Base-by-base conservation (phyloP, 2,797 vertebrate genomes). In the Sebastiscus tertius region DNA sequence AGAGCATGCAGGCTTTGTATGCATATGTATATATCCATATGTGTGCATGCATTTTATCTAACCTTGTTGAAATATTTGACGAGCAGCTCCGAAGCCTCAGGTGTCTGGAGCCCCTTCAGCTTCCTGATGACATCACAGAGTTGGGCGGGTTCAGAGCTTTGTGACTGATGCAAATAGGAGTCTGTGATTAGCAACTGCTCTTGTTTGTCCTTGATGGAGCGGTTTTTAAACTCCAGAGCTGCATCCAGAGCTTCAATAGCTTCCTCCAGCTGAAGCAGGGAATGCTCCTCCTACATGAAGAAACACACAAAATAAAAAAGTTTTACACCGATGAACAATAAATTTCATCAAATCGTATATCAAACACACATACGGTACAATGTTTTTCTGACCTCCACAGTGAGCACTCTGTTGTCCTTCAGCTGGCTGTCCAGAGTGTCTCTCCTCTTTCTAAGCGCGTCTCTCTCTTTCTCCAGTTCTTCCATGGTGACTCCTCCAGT, bases 31-130 rank as follows among this genome's bases (percentile, higher is more conserved):
- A 52, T 20, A 62, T 67, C 10, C 6, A 16, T 55, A 22, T 34
- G 55, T 14, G 4, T 33, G 54, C 24, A 29, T 20, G 39, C 3
- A 69, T 72, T 79, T 70, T 10, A 66, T 61, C 72, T 69, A 10
- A 93, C 97, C 96, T 98, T 98, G 85, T 97, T 97, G 91, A 99
- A 98, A 89, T 97, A 99, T 91, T 88, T 97, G 81, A 97, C 69
- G 22, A 99, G 95, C 83, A 98, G 93, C 81, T 96, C 95, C 77
- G 94, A 95, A 39, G 95, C 93, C 69, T 98, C 97, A 9, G 86
- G 61, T 79, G 91, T 81, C 39, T 94, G 95, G 62, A 98, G 93
- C 22, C 94, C 92, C 89, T 92, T 94, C 65, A 99, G 93, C 82
- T 96, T 97, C 86, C 91, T 95, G 86, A 95, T 90, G 84, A 97